Percentiles rank a stretch among this genome's conserved stretches.
phyloP scores from a whole-genome alignment of 2,888 invertebrate genomes.

The Ametastegia equiseti region DNA sequence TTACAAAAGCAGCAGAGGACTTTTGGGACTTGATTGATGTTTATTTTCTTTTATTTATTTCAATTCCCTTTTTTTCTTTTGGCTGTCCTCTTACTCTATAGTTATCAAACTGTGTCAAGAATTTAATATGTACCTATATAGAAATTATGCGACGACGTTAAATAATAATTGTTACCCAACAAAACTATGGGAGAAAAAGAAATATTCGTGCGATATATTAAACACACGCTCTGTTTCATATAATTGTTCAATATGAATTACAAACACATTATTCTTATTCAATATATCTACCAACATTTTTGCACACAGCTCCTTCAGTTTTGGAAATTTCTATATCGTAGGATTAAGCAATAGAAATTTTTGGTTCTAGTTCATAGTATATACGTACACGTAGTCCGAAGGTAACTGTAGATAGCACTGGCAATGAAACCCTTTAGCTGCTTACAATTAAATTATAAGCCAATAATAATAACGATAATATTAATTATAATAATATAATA shows the following conservation, averaged over 20 bases:
- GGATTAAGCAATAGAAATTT: not conserved
- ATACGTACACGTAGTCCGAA: not conserved
- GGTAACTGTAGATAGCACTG: slow-evolving; percentile 47
- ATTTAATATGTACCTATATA: slow-evolving; percentile 24
- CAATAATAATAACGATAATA: not conserved
- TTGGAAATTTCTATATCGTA: not conserved
- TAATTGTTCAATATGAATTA: not conserved
- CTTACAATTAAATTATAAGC: not conserved
- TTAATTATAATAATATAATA: no score
- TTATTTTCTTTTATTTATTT: not conserved
- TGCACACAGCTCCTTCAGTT: not conserved
- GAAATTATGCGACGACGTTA: not conserved
- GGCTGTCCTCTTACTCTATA: not conserved
- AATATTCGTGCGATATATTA: not conserved
- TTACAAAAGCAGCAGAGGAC: not conserved
- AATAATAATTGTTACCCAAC: slow-evolving; percentile 1
- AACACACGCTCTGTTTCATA: not conserved
- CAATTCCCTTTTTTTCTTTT: not conserved
- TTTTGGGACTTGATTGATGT: no score
- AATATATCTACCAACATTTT: not conserved
- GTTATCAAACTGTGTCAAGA: slow-evolving; percentile 17
- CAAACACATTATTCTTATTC: not conserved
- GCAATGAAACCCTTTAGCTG: slow-evolving; percentile 54
- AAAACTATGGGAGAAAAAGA: not conserved
- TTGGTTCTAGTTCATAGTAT: not conserved